Conservation (phyloP, 2,888 invertebrate genomes). For the Drosophila subquinaria region DNA sequence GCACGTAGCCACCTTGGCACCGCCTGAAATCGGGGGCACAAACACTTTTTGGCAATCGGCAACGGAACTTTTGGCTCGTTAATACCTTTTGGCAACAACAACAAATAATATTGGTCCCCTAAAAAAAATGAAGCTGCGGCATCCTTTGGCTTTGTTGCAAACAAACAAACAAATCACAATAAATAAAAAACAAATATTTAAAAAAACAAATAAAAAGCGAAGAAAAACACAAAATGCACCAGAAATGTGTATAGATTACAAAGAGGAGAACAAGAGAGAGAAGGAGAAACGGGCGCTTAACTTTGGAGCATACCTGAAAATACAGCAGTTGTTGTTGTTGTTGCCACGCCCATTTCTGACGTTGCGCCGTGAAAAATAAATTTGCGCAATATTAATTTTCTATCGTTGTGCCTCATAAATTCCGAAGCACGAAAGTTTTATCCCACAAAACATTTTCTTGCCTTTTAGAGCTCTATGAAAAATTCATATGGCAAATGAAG, state of each 20-base stretch:
- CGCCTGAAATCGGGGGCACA: constrained; percentile 17
- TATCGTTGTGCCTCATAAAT: constrained; percentile 54
- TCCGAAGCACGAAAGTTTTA: constrained; percentile 18
- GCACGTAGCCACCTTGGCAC: constrained; percentile 58
- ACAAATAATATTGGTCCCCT: constrained; percentile 31
- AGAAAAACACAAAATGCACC: constrained; percentile 10
- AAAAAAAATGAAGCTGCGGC: constrained; percentile 5
- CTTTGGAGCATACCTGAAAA: constrained; percentile 19
- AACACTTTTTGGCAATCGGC: constrained; percentile 53
- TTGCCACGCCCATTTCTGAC: constrained; percentile 14
- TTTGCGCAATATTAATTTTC: constrained; percentile 67
- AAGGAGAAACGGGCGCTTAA: background rate
- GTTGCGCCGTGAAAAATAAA: constrained; percentile 7
- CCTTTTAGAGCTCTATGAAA: constrained; percentile 40
- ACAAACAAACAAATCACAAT: constrained; percentile 47
- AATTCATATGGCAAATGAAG: constrained; percentile 50
- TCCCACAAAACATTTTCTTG: constrained; percentile 29
- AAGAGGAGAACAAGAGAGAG: background rate
- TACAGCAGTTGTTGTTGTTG: background rate
- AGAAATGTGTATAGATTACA: constrained; percentile 13
- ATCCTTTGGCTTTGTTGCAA: constrained; percentile 22
- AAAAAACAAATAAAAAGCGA: background rate
- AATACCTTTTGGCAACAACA: constrained; percentile 54
- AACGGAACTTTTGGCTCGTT: constrained; percentile 70
- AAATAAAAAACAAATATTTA: constrained; percentile 9